Evolutionary conservation across 37 sponge, comb jelly and placozoan species (phyloP), one percentile per base, ranked within the genome.

Genomic region (Ianthella basta): DNA sequence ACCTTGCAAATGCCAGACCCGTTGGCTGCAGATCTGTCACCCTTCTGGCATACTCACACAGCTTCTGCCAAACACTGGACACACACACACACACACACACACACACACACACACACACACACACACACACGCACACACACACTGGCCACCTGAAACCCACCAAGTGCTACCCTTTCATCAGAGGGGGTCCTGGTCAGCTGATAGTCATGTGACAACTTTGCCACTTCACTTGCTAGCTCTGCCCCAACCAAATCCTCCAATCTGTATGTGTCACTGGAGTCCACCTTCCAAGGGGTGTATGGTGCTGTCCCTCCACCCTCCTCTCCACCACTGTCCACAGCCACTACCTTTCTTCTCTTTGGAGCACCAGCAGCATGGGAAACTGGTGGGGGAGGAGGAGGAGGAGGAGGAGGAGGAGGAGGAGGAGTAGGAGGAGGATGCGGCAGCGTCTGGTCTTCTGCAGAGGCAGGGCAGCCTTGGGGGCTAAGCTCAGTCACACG

Each of bases 351-450:
- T 29, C 29, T 68, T 12, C 30, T 32, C 24, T 54, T 20, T 0
- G 73, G n/a, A n/a, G n/a, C n/a, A n/a, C n/a, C 64, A 21, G 29
- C 64, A 61, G 36, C 2, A 13, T 32, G 61, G 29, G 65, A 55
- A 0, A 61, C 40, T 35, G 38, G 59, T 33, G 36, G n/a, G 32
- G 70, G 55, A 41, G 41, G 20, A 44, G 84, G 73, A 33, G 83
- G 50, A 44, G 50, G 50, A 6, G 50, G 6, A 33, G 70, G 30
- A 1, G 54, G 19, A 56, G 70, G 55, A 41, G 41, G 20, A 56
- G 70, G 55, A 41, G 41, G 20, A 44, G 84, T 56, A 33, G 83
- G 50, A 44, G 50, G 50, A 6, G 50, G 6, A 33, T 54, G 30
- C 0, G 54, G 19, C 53, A 38, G n/a, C 54, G 23, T 19, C 18